phyloP scores from a whole-genome alignment of 2,113 vertebrate species.

The Elaphurus davidianus region DNA sequence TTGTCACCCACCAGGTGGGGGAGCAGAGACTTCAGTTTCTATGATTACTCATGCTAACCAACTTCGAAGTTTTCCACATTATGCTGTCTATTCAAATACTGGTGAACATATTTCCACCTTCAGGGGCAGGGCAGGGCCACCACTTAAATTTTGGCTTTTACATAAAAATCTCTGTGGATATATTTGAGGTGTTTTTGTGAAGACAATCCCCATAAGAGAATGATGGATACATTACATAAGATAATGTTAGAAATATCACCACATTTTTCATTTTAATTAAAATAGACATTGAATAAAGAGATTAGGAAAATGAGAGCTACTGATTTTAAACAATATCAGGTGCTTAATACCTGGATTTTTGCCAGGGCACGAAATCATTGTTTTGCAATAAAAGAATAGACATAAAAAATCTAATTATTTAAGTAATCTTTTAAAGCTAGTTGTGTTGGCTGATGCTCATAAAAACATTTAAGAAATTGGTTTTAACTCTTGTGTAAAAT shows the following conservation, averaged over 20 bases:
- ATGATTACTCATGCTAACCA: not conserved
- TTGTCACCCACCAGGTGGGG: not conserved
- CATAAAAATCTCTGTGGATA: not conserved
- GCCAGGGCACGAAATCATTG: not conserved
- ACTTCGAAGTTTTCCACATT: not conserved
- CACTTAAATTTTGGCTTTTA: not conserved
- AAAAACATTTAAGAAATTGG: not conserved
- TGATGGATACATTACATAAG: not conserved
- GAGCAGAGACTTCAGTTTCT: not conserved
- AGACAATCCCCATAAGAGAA: not conserved
- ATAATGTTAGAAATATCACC: not conserved
- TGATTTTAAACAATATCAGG: not conserved
- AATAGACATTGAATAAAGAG: not conserved
- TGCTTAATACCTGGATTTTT: not conserved
- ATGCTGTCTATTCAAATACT: not conserved
- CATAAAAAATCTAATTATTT: not conserved
- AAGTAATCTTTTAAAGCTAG: not conserved
- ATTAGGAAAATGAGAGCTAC: not conserved
- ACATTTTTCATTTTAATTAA: conserved; percentile 3
- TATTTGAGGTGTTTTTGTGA: not conserved
- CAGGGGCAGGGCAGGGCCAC: not conserved
- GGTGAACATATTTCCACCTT: not conserved
- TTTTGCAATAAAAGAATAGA: not conserved
- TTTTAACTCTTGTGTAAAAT: not conserved
- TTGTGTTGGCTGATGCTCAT: not conserved